These are phyloP conservation scores for Vulpes ferrilata DNA, from an alignment of 2,113 vertebrate species.

Conservation along the genomic window DNA sequence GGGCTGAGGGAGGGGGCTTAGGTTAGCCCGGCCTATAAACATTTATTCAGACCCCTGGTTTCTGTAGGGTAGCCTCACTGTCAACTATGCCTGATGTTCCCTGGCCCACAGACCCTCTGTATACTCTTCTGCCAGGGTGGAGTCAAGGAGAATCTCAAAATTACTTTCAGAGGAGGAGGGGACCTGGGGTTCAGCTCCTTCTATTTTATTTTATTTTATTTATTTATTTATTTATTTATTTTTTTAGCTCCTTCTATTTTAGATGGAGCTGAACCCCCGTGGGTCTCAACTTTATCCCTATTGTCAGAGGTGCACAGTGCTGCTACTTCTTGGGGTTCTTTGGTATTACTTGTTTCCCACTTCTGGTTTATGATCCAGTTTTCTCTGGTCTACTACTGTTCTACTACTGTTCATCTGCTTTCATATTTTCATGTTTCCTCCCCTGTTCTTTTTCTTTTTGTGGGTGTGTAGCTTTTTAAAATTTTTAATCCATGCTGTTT, in stretches of 20 bases:
- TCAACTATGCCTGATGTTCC: neutral
- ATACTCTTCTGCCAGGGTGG: neutral
- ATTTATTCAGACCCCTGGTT: neutral
- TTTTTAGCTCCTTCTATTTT: neutral
- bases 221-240: no score
- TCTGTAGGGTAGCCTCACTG: neutral
- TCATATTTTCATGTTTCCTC: neutral
- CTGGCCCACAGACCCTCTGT: neutral
- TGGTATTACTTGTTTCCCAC: neutral
- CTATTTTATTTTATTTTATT: no score
- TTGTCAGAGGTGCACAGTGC: neutral
- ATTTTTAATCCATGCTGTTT: neutral
- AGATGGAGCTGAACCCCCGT: neutral
- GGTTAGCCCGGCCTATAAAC: neutral
- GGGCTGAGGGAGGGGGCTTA: neutral
- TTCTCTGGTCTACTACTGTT: neutral
- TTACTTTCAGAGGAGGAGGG: neutral
- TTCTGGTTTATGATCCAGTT: neutral
- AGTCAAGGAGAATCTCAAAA: neutral
- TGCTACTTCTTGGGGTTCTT: neutral
- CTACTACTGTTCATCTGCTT: neutral
- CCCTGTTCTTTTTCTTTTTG: neutral
- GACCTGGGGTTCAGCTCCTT: neutral
- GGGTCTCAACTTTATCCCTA: no score
- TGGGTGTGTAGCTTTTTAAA: neutral